Evolutionary conservation across 2,888 invertebrate genomes (phyloP).

Genomic region (Electrophaes corylata): DNA sequence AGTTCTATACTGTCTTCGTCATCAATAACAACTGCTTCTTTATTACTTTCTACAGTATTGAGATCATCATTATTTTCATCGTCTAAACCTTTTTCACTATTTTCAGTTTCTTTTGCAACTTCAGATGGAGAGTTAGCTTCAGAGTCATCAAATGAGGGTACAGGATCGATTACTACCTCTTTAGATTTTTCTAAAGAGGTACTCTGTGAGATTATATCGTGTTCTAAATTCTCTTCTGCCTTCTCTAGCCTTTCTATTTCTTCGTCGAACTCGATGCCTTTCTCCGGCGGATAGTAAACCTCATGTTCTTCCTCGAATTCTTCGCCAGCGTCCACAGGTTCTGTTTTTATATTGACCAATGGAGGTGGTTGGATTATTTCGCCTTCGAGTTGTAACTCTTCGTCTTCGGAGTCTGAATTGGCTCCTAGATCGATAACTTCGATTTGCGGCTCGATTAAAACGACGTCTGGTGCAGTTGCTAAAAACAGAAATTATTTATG

Average conservation of each 20-base stretch:
- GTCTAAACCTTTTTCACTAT: not conserved
- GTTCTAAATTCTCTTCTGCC: slow-evolving; percentile 26
- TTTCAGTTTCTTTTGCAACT: slow-evolving; percentile 9
- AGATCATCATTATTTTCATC: not conserved
- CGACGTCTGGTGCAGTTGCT: slow-evolving; percentile 58
- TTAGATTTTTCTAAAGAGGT: not conserved
- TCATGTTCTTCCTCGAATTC: slow-evolving; percentile 23
- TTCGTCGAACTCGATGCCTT: slow-evolving; percentile 27
- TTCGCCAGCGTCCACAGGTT: slow-evolving; percentile 38
- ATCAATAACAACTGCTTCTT: slow-evolving; percentile 31
- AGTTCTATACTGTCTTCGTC: slow-evolving; percentile 25
- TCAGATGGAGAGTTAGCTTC: not conserved
- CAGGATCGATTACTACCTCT: slow-evolving; percentile 15
- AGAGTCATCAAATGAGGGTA: not conserved
- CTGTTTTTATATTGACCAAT: slow-evolving; percentile 40
- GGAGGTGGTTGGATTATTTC: slow-evolving; percentile 7
- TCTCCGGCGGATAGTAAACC: slow-evolving; percentile 16
- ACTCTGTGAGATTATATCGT: not conserved
- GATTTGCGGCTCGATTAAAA: slow-evolving; percentile 61
- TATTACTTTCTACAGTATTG: not conserved
- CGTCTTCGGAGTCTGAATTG: slow-evolving; percentile 52
- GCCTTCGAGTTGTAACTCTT: slow-evolving; percentile 3
- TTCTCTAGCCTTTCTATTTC: slow-evolving; percentile 31
- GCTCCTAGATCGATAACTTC: slow-evolving; percentile 64
- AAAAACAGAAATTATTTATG: slow-evolving; percentile 30